Percentiles rank a stretch among this genome's conserved stretches.
Evolutionary conservation across 2,888 invertebrate genomes (phyloP).

Genomic region (Nezara viridula): DNA sequence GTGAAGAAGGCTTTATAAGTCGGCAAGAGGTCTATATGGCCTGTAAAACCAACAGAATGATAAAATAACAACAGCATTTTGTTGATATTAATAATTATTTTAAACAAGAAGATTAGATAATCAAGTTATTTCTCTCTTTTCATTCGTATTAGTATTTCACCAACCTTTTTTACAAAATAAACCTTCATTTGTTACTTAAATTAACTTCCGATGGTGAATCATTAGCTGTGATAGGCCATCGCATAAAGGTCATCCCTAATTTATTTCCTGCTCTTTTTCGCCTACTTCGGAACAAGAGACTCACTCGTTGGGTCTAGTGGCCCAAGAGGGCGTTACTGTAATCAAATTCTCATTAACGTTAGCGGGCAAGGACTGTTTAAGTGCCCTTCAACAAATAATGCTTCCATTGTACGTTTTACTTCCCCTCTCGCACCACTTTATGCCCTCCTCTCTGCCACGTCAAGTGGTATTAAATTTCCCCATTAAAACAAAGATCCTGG

Average conservation of each 20-base stretch:
- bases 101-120: too few relatives aligned
- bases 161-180: too few relatives aligned
- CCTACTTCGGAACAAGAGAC: neutral
- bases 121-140: too few relatives aligned
- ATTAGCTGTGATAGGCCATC: neutral
- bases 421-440: neutral
- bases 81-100: too few relatives aligned
- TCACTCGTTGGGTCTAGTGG: neutral
- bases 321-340: neutral
- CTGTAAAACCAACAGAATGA: too few relatives aligned
- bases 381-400: neutral
- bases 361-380: neutral
- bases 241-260: neutral
- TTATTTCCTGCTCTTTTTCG: neutral
- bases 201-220: too few relatives aligned
- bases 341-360: constrained; percentile 34
- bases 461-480: neutral
- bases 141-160: too few relatives aligned
- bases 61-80: too few relatives aligned
- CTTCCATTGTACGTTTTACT: neutral
- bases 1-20: too few relatives aligned
- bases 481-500: neutral
- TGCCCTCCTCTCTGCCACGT: neutral
- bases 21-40: too few relatives aligned
- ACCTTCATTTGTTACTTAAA: too few relatives aligned